Evolutionary conservation across 2,888 invertebrate genomes (phyloP).

Genomic region (Caradrina clavipalpis): DNA sequence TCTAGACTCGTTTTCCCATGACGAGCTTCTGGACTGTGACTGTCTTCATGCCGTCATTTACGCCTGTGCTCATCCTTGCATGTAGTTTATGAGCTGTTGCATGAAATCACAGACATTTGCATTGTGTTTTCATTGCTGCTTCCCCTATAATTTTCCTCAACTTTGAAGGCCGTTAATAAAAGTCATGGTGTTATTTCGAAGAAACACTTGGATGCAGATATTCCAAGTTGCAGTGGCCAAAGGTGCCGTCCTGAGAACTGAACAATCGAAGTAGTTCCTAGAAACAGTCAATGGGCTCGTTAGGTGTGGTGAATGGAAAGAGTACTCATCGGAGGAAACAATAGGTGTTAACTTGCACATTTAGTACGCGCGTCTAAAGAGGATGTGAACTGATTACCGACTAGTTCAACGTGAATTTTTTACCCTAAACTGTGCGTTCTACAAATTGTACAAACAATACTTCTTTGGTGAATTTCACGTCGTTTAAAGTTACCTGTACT

Average conservation of each 20-base stretch:
- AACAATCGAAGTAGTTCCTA: conserved; percentile 81
- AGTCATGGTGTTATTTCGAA: conserved; percentile 59
- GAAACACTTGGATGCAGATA: conserved; percentile 71
- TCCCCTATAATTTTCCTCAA: conserved; percentile 71
- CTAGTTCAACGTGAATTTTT: conserved; percentile 55
- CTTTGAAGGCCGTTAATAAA: conserved; percentile 61
- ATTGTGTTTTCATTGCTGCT: conserved; percentile 53
- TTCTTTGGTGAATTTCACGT: conserved; percentile 4
- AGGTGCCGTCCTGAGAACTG: conserved; percentile 79
- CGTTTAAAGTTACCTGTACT: conserved; percentile 12
- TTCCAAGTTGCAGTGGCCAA: conserved; percentile 67
- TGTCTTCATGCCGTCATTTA: conserved; percentile 71
- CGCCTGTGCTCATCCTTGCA: conserved; percentile 70
- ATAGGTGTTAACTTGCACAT: conserved; percentile 80
- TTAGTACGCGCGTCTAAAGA: conserved; percentile 73
- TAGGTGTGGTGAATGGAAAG: conserved; percentile 76
- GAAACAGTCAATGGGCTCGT: conserved; percentile 76
- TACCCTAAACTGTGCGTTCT: conserved; percentile 14
- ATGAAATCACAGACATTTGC: conserved; percentile 57
- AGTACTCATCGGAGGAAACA: conserved; percentile 79
- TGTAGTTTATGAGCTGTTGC: conserved; percentile 59
- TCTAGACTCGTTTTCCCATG: conserved; percentile 84
- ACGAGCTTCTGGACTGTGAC: conserved; percentile 83
- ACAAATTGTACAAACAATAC: conserved; percentile 15
- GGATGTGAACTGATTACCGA: conserved; percentile 79